Base-by-base conservation (phyloP, 1,140 invertebrate genomes). In the Manduca sexta region DNA sequence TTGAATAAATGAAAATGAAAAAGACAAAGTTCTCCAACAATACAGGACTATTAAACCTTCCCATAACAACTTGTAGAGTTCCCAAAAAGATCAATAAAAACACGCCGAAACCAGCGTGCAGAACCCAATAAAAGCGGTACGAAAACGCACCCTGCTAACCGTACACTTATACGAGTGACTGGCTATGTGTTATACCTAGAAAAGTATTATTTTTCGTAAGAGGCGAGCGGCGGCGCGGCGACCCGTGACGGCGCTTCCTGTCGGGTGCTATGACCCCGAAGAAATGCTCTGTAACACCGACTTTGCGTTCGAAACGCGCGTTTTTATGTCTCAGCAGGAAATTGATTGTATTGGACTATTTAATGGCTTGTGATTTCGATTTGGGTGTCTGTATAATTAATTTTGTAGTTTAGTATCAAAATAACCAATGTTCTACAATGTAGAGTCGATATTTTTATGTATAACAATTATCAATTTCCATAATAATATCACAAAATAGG, bases 201-300 rank as follows among this genome's bases (percentile, higher is more conserved):
- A 78, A 68, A 74, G 66, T 62, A 81, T 79, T 69, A 74, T 73
- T 77, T 81, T 82, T 79, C 74, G 74, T 79, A 79, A 75, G 67
- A 75, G 69, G 59, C 59, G 63, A 56, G 49, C 61, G 61, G 52
- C 45, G 33, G 53, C 64, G 66, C 56, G 68, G 47, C 79, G 79
- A 83, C 79, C 79, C 79, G 74, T 70, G 67, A 71, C 79, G 66
- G 41, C 14, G 63, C 53, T 83, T 83, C 79, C 79, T 78, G 73
- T 70, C 67, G 63, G 79, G 79, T 80, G 76, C 76, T 83, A 79
- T 83, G 79, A 83, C 79, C 76, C 74, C 76, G 61, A 75, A 77
- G 74, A 79, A 79, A 77, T 76, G 62, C 62, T 69, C 64, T 69
- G 64, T 69, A 66, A 56, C n/a, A n/a, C 51, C 44, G 42, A 74